phyloP scores from a whole-genome alignment of 2,797 vertebrate genomes.

The Falco columbarius region DNA sequence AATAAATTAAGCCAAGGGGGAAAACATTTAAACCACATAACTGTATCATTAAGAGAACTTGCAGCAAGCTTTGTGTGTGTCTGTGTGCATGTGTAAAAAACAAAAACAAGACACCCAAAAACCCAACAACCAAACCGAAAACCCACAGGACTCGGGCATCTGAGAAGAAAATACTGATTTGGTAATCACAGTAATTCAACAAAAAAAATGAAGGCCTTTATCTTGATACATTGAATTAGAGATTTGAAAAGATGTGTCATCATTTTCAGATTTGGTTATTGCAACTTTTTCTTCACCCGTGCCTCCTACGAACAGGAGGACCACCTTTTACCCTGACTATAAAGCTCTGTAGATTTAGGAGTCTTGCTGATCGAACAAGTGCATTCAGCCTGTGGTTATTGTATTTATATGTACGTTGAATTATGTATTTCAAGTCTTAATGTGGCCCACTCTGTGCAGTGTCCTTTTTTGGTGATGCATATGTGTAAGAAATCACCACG shows the following conservation, averaged over 20 bases:
- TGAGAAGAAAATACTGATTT: not conserved
- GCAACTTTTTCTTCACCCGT: not conserved
- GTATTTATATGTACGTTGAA: not conserved
- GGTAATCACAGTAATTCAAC: not conserved
- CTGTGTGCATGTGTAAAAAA: not conserved
- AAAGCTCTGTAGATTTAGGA: not conserved
- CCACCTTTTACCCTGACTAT: not conserved
- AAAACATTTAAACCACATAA: not conserved
- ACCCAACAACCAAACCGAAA: not conserved
- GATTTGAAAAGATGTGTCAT: not conserved
- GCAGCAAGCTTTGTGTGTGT: not conserved
- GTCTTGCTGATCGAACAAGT: not conserved
- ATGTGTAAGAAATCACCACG: not conserved
- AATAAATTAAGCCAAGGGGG: not conserved
- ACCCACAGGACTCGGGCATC: not conserved
- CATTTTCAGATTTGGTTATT: not conserved
- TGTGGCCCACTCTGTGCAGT: not conserved
- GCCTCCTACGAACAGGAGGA: not conserved
- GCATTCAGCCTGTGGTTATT: not conserved
- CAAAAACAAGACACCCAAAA: not conserved
- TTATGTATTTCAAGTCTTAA: not conserved
- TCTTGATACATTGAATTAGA: not conserved
- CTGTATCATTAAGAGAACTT: not conserved
- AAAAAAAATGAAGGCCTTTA: not conserved
- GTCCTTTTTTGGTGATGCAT: not conserved